These are phyloP conservation scores for Therioaphis trifolii DNA, from an alignment of 2,888 invertebrate species.

Conservation along the genomic window DNA sequence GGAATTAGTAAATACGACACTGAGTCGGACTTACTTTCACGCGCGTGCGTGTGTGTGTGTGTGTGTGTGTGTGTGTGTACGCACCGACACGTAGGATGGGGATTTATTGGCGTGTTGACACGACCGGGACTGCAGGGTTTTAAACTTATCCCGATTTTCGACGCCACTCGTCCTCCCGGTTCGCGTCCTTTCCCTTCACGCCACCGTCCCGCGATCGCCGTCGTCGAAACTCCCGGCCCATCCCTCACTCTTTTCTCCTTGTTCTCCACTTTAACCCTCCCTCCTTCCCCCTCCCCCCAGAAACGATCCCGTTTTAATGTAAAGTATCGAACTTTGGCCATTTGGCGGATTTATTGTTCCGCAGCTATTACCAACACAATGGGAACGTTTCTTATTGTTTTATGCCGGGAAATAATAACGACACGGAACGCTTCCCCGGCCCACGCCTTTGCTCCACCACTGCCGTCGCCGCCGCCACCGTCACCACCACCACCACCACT, in stretches of 20 bases:
- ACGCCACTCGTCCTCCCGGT: neutral
- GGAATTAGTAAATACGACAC: too few relatives aligned
- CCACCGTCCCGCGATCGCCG: neutral
- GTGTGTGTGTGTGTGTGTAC: neutral
- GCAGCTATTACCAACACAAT: constrained; percentile 57
- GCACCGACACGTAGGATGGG: neutral
- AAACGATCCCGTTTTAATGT: constrained; percentile 21
- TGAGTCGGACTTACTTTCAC: neutral
- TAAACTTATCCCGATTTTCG: constrained; percentile 34
- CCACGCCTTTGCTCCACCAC: neutral
- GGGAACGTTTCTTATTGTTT: constrained; percentile 58
- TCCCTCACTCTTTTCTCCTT: neutral
- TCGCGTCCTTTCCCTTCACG: neutral
- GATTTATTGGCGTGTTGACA: constrained; percentile 44
- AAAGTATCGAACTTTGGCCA: constrained; percentile 58
- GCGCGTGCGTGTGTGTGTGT: neutral
- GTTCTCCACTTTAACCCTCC: neutral
- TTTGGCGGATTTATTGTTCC: constrained; percentile 56
- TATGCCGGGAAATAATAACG: constrained; percentile 51
- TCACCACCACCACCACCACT: neutral
- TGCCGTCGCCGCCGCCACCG: neutral
- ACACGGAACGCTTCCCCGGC: neutral
- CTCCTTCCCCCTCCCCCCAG: neutral
- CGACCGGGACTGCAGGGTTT: neutral
- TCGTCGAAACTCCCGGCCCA: neutral